Percentiles rank a stretch among this genome's conserved stretches.
These are phyloP conservation scores for Hydriomena furcata DNA, from an alignment of 2,888 invertebrate species.

Conservation along the genomic window DNA sequence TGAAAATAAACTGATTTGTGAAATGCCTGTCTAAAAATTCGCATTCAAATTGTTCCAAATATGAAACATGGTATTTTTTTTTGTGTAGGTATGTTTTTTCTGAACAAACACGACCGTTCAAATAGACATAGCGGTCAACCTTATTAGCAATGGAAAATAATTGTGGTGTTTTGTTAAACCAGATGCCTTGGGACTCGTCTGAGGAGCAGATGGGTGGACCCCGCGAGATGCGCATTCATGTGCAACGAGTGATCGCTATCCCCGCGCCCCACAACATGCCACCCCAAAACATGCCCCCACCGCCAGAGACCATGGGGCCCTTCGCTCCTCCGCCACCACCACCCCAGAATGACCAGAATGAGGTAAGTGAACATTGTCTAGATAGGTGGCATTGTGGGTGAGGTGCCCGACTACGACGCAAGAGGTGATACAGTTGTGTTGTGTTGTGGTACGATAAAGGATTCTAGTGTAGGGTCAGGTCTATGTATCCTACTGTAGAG, in stretches of 20 bases:
- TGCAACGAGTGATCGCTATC: conserved; percentile 77
- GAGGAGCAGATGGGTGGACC: conserved; percentile 71
- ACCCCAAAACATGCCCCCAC: conserved; percentile 31
- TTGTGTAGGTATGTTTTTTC: conserved; percentile 9
- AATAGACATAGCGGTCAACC: conserved; percentile 16
- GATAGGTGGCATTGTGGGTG: no score
- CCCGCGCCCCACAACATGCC: conserved; percentile 71
- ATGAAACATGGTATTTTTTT: no score
- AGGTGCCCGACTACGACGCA: no score
- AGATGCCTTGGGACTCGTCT: conserved; percentile 80
- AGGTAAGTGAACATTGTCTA: no score
- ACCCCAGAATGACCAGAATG: conserved; percentile 65
- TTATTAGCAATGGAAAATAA: conserved; percentile 1
- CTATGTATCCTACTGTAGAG: no score
- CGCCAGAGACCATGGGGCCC: conserved; percentile 34
- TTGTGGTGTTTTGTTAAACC: conserved; percentile 29
- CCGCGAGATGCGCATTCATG: conserved; percentile 80
- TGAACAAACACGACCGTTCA: conserved; percentile 3
- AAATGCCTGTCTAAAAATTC: no score
- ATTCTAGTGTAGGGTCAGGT: no score
- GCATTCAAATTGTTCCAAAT: background rate
- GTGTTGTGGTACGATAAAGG: no score
- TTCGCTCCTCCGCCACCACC: conserved; percentile 67
- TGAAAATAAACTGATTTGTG: no score
- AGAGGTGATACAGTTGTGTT: no score